Percentiles rank a stretch among this genome's conserved stretches.
phyloP scores from a whole-genome alignment of 2,797 vertebrate species.

The Platyrinchus mystaceus region DNA sequence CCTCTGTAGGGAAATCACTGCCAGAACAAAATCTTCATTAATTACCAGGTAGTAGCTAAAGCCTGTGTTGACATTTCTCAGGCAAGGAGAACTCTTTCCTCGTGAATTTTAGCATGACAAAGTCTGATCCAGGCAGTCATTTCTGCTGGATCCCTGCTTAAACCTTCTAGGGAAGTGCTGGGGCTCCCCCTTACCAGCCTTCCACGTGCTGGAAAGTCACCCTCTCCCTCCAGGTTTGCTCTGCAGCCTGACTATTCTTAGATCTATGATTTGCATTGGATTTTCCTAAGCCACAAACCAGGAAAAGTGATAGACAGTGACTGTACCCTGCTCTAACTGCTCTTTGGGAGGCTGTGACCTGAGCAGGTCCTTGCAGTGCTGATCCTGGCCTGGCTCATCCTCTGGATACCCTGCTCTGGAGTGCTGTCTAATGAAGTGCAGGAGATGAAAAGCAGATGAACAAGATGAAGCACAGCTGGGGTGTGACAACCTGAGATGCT shows the following conservation, averaged over 20 bases:
- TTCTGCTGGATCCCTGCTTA: background rate
- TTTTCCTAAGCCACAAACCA: background rate
- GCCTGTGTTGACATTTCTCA: background rate
- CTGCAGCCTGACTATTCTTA: background rate
- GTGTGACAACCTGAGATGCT: background rate
- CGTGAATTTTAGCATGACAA: background rate
- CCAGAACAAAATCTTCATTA: background rate
- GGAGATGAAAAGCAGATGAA: background rate
- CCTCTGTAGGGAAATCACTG: background rate
- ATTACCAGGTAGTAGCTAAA: background rate
- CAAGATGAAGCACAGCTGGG: background rate
- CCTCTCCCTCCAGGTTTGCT: background rate
- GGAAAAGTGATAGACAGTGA: background rate
- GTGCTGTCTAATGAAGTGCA: background rate
- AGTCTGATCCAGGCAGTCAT: background rate
- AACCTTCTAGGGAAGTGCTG: background rate
- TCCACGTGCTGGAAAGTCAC: background rate
- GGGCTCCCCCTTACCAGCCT: background rate
- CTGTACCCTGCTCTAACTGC: background rate
- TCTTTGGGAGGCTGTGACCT: background rate
- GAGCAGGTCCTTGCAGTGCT: background rate
- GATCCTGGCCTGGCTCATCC: background rate
- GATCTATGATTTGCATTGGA: background rate
- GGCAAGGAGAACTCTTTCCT: background rate
- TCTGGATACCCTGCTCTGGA: background rate